Evolutionary conservation across 2,797 vertebrate species (phyloP).

Genomic region (Brachyrhaphis roseni): DNA sequence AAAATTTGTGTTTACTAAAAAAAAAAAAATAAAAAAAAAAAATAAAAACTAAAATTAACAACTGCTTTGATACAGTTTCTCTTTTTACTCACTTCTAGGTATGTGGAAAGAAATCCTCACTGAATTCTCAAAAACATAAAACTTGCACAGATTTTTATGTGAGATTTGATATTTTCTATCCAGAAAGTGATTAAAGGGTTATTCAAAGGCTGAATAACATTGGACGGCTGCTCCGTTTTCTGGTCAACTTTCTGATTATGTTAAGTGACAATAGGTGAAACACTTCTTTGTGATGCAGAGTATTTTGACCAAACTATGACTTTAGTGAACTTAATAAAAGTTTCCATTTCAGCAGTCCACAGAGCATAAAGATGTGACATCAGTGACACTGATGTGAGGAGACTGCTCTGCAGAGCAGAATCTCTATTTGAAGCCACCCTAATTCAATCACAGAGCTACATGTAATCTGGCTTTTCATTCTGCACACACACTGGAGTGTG

Average conservation of each 20-base stretch:
- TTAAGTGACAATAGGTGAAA: not conserved
- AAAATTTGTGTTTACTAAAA: no score
- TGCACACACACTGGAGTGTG: not conserved
- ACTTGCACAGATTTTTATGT: no score
- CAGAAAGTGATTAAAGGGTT: not conserved
- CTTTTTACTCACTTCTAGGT: not conserved
- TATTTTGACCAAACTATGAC: not conserved
- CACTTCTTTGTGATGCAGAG: not conserved
- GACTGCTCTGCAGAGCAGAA: constrained; percentile 32
- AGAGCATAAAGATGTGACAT: constrained; percentile 1
- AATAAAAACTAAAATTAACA: not conserved
- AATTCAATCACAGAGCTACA: constrained; percentile 48
- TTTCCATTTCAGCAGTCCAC: not conserved
- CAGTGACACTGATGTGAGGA: constrained; percentile 41
- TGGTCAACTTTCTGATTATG: not conserved
- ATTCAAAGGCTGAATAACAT: not conserved
- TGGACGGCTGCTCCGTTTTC: not conserved
- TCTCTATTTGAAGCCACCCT: constrained; percentile 26
- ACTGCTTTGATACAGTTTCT: not conserved
- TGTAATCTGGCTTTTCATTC: constrained; percentile 8
- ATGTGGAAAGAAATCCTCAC: not conserved
- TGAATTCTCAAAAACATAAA: not conserved
- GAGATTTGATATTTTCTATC: not conserved
- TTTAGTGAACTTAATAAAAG: not conserved
- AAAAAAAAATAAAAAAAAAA: no score